Conservation (phyloP, 1,140 invertebrate genomes). For the Brevipalpus yothersi region DNA sequence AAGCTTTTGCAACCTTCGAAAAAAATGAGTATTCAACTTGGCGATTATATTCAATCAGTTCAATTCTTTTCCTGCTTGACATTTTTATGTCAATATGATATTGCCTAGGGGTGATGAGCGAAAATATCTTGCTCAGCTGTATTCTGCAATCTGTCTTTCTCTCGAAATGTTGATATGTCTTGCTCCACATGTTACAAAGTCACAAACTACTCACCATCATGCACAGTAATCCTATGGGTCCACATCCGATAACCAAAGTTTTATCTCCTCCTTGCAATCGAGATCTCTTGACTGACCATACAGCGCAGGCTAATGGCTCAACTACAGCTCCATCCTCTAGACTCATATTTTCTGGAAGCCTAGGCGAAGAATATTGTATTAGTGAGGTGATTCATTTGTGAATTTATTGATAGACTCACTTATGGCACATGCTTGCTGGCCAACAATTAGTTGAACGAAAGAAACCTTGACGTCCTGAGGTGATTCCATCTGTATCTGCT, state of each 20-base stretch:
- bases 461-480: conserved; percentile 16
- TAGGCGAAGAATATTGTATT: neutral
- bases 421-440: conserved; percentile 14
- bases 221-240: conserved; percentile 63
- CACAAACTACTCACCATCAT: conserved; percentile 24
- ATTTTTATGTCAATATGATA: no score
- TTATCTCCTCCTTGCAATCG: conserved; percentile 39
- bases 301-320: conserved; percentile 72
- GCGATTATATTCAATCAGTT: no score
- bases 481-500: conserved; percentile 50
- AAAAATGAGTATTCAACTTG: no score
- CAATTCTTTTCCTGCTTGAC: no score
- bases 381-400: neutral
- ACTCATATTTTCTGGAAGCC: conserved; percentile 54
- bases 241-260: conserved; percentile 68
- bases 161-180: no score
- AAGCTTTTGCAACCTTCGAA: conserved; percentile 41
- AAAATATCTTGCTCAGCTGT: no score
- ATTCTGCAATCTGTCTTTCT: no score
- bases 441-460: conserved; percentile 10
- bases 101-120: no score
- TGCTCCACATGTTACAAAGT: no score
- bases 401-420: conserved; percentile 8
- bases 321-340: conserved; percentile 78
- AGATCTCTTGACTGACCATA: conserved; percentile 65